phyloP scores from a whole-genome alignment of 2,888 invertebrate species.

The Apantesis nais region DNA sequence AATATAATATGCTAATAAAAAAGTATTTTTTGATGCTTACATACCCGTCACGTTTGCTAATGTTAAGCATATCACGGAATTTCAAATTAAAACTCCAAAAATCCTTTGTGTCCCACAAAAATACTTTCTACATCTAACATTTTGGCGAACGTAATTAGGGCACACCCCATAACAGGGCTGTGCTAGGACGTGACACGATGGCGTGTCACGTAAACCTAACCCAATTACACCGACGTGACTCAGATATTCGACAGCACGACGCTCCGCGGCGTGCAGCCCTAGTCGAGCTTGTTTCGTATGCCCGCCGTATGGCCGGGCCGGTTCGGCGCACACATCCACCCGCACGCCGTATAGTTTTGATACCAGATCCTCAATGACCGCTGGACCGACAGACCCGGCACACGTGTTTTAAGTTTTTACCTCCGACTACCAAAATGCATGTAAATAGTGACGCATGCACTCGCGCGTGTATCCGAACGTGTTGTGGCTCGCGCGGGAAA shows the following conservation, averaged over 20 bases:
- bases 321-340: constrained; percentile 78
- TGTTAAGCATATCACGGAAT: neutral
- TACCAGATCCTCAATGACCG: constrained; percentile 87
- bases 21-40: neutral
- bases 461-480: constrained; percentile 65
- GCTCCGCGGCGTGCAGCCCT: constrained; percentile 51
- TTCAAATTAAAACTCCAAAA: constrained; percentile 16
- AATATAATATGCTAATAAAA: neutral
- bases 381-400: constrained; percentile 87
- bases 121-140: constrained; percentile 41
- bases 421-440: constrained; percentile 71
- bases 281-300: constrained; percentile 78
- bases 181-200: constrained; percentile 69
- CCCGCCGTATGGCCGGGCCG: constrained; percentile 76
- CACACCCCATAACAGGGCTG: constrained; percentile 66
- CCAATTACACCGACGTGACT: constrained; percentile 82
- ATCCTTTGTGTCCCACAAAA: constrained; percentile 26
- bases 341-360: constrained; percentile 74
- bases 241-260: constrained; percentile 72
- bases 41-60: neutral
- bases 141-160: constrained; percentile 78
- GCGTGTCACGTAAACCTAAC: constrained; percentile 82
- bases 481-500: constrained; percentile 66
- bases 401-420: constrained; percentile 82
- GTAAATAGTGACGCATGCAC: constrained; percentile 70